Base-by-base conservation (phyloP, 2,888 invertebrate species). In the Harpagoxenus sublaevis region DNA sequence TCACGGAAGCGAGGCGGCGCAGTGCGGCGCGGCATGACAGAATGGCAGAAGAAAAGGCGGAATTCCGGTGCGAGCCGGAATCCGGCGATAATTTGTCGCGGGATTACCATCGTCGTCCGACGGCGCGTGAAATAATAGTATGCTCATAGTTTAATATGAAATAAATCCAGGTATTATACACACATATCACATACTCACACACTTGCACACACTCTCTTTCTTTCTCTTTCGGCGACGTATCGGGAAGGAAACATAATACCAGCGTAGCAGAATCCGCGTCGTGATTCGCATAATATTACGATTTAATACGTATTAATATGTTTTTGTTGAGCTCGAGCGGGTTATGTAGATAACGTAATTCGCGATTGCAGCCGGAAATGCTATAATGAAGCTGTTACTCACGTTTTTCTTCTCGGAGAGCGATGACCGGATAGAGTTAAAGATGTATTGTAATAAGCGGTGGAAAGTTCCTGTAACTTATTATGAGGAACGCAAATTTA, bases 111-210 rank as follows among this genome's bases (percentile, higher is more conserved):
- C 83, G 75, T 65, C 84, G 84, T 84, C 51, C 87, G 81, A 53
- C 86, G 77, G 84, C 84, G 85, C 87, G 63, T 85, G 82, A 91
- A 91, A 91, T 90, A 88, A 91, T 91, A 88, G 83, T 65, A 62
- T 57, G 65, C 87, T 48, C 66, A 68, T 68, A 68, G 85, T 68
- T 88, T 86, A 89, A 89, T 89, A 84, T 81, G 85, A 88, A 84
- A 89, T 88, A 89, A 89, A 89, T 88, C 86, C 57, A 65, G 15
- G 39, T 45, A n/a, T n/a, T n/a, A n/a, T n/a, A 2, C 28, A 35
- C 39, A 15, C 66, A 66, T 12, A 42, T 2, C 60, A 4, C 23
- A 12, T 23, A 55, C 53, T 55, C 15, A 10, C 9, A 23, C 10
- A 3, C 2, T 9, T 8, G 42, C 42, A 8, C 6, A n/a, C 70